These are phyloP conservation scores for Microctenopoma stevenorrisi DNA, from an alignment of 2,797 vertebrate genomes.

Conservation along the genomic window DNA sequence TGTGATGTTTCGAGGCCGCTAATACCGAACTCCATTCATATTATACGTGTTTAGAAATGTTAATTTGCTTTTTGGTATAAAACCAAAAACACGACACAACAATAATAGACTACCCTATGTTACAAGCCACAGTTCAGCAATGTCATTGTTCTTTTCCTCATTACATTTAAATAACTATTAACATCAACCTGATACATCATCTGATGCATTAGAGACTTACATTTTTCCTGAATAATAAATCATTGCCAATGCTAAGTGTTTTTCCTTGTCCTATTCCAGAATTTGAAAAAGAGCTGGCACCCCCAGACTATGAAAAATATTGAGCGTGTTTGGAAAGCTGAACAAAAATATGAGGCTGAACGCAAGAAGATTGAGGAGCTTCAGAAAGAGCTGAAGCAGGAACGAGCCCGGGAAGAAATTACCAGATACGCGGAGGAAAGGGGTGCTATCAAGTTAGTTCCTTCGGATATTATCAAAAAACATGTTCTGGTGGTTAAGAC, in stretches of 20 bases:
- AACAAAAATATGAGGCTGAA: constrained; percentile 95
- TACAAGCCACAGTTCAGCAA: background rate
- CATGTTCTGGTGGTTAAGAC: background rate
- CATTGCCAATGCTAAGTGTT: background rate
- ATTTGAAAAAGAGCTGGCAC: constrained; percentile 99
- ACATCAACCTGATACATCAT: background rate
- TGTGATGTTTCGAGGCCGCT: background rate
- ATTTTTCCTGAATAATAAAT: too few relatives aligned
- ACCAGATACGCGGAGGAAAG: constrained; percentile 90
- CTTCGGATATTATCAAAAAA: background rate
- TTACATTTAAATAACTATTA: background rate
- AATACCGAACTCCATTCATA: background rate
- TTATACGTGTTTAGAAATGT: background rate
- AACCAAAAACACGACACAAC: too few relatives aligned
- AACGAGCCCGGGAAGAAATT: constrained; percentile 94
- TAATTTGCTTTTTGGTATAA: too few relatives aligned
- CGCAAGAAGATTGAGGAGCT: constrained; percentile 96
- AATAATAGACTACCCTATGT: background rate
- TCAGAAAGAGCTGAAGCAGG: constrained; percentile 93
- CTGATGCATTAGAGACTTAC: background rate
- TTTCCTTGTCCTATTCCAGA: constrained; percentile 75
- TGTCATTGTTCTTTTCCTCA: background rate
- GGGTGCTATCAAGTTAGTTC: constrained; percentile 88
- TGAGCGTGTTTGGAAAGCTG: constrained; percentile 98
- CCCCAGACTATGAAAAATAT: constrained; percentile 98